Conservation (phyloP, 35 echinoderm and acorn worm genomes). For the Lytechinus pictus region DNA sequence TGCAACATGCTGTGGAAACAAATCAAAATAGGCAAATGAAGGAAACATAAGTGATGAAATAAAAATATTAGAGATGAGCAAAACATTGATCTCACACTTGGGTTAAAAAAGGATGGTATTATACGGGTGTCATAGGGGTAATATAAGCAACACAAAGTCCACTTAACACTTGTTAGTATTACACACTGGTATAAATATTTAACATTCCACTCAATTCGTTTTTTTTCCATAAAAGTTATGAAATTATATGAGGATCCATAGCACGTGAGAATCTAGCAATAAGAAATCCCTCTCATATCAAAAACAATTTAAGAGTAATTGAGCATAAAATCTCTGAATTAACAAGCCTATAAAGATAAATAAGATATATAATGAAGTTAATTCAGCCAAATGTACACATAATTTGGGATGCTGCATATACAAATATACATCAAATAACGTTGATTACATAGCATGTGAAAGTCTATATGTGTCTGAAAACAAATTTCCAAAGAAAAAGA, state of each 20-base stretch:
- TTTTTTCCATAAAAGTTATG: neutral
- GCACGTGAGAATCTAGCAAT: neutral
- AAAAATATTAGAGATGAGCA: neutral
- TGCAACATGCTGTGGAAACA: neutral
- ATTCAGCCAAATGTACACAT: too few relatives aligned
- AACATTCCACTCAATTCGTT: neutral
- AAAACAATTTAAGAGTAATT: too few relatives aligned
- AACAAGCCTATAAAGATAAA: too few relatives aligned
- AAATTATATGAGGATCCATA: neutral
- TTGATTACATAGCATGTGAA: too few relatives aligned
- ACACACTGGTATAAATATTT: neutral
- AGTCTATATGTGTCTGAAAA: too few relatives aligned
- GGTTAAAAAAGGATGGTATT: neutral
- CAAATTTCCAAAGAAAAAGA: too few relatives aligned
- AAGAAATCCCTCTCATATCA: neutral
- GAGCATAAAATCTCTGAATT: too few relatives aligned
- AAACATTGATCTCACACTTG: neutral
- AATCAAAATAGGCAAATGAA: neutral
- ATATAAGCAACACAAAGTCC: neutral
- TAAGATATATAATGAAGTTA: too few relatives aligned
- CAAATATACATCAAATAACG: too few relatives aligned
- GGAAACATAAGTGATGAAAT: too few relatives aligned
- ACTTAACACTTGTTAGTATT: neutral
- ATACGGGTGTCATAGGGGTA: neutral
- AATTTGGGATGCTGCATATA: too few relatives aligned